Base-by-base conservation (phyloP, 2,888 invertebrate genomes). In the Diarsia mendica region DNA sequence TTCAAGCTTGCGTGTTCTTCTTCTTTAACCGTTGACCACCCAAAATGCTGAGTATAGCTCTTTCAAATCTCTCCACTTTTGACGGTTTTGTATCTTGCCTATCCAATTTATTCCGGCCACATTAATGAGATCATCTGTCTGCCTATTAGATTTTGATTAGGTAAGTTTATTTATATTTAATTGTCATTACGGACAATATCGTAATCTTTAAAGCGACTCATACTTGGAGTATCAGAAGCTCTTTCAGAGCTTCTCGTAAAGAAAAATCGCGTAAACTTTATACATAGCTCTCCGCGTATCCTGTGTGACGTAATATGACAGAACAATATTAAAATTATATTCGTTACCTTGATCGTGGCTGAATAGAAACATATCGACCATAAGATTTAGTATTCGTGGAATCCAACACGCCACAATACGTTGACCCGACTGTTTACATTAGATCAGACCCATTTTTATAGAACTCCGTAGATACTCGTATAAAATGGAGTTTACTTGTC, bases 371-470 rank as follows among this genome's bases (percentile, higher is more conserved):
- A 85, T 84, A 86, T 84, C 80, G 80, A 83, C 82, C 86, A 75
- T 78, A 75, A 78, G 89, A 86, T 88, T 83, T 82, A 86, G 82
- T 83, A 77, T 94, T 93, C 93, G 87, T 87, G 86, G 93, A 93
- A 94, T 89, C 85, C 80, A 85, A 80, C 82, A 75, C 80, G 86
- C 79, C 82, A 92, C 92, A 91, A 94, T 92, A 88, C 94, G 87
- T 94, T 94, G 94, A 94, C 94, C 94, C 85, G 89, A 84, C 75
- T 94, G 94, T 94, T 94, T 94, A 94, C 88, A 86, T 91, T 90
- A 87, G 86, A 85, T 84, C 90, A 89, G 90, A 84, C 84, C 87
- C 87, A 87, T 88, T 87, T 88, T 87, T 84, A 85, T 80, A 85
- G 81, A 82, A 85, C 79, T 70, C 55, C 65, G 74, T 79, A 78